Evolutionary conservation across 2,888 invertebrate species (phyloP).

Genomic region (Melanotus villosus): DNA sequence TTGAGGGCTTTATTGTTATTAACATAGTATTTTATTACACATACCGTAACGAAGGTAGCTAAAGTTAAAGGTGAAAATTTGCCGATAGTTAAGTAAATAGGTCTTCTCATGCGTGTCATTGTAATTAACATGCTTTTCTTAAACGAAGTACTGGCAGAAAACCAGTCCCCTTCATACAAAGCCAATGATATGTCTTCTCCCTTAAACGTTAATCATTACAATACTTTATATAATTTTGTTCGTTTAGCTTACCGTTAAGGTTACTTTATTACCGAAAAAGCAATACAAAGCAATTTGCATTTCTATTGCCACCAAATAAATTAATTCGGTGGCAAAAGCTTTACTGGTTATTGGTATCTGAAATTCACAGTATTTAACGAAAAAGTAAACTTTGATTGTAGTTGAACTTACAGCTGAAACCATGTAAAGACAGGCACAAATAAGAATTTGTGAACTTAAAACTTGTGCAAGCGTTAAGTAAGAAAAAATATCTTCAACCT

Average conservation of each 20-base stretch:
- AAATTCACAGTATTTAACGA: no score
- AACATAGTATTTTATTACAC: background rate
- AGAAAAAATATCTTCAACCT: slow-evolving; percentile 53
- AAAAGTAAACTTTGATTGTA: slow-evolving; percentile 25
- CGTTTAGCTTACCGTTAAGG: slow-evolving; percentile 46
- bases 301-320: slow-evolving; percentile 52
- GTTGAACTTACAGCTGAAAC: slow-evolving; percentile 51
- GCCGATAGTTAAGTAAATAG: slow-evolving; percentile 55
- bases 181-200: slow-evolving; percentile 43
- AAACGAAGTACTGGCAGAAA: slow-evolving; percentile 49
- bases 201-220: slow-evolving; percentile 2
- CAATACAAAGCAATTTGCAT: slow-evolving; percentile 55
- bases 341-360: slow-evolving; percentile 41
- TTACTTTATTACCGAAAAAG: slow-evolving; percentile 54
- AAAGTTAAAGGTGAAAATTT: slow-evolving; percentile 56
- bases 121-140: slow-evolving; percentile 56
- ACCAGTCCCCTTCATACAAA: slow-evolving; percentile 54
- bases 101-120: slow-evolving; percentile 54
- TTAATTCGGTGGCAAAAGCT: slow-evolving; percentile 34
- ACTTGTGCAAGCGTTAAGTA: slow-evolving; percentile 53
- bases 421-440: slow-evolving; percentile 56
- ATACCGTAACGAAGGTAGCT: slow-evolving; percentile 54
- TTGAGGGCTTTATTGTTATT: no score
- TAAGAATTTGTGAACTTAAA: slow-evolving; percentile 53
- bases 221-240: background rate